These are phyloP conservation scores for Brachionus calyciflorus DNA, from an alignment of 1,140 invertebrate species.

Conservation along the genomic window DNA sequence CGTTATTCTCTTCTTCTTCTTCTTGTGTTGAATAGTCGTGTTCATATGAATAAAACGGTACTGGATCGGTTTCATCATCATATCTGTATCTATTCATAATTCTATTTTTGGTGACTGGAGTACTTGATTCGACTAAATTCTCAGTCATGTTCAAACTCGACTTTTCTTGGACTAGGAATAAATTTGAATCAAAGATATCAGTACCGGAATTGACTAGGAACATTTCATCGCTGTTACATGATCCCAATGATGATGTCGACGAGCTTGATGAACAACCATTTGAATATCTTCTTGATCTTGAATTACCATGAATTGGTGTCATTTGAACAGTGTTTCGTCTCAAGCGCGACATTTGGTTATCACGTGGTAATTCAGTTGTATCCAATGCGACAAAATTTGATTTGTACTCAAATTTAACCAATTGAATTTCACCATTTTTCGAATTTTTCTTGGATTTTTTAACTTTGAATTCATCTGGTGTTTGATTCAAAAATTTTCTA, in stretches of 20 bases:
- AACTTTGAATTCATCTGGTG: not conserved
- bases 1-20: not conserved
- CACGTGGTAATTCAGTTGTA: not conserved
- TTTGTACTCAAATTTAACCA: conserved; percentile 8
- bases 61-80: not conserved
- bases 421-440: not conserved
- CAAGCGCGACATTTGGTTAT: not conserved
- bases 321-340: not conserved
- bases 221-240: conserved; percentile 5
- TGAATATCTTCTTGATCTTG: not conserved
- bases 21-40: not conserved
- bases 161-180: not conserved
- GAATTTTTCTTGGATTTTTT: not conserved
- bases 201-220: not conserved
- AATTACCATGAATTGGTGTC: not conserved
- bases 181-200: not conserved
- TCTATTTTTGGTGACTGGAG: not conserved
- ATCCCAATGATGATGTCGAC: not conserved
- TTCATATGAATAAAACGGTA: not conserved
- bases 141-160: not conserved
- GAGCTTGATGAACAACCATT: not conserved
- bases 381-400: conserved; percentile 13
- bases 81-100: too few relatives aligned
- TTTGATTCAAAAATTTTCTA: not conserved
- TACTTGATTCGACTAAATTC: conserved; percentile 28